Conservation (phyloP, 2,888 invertebrate species). For the Oscheius sp. region DNA sequence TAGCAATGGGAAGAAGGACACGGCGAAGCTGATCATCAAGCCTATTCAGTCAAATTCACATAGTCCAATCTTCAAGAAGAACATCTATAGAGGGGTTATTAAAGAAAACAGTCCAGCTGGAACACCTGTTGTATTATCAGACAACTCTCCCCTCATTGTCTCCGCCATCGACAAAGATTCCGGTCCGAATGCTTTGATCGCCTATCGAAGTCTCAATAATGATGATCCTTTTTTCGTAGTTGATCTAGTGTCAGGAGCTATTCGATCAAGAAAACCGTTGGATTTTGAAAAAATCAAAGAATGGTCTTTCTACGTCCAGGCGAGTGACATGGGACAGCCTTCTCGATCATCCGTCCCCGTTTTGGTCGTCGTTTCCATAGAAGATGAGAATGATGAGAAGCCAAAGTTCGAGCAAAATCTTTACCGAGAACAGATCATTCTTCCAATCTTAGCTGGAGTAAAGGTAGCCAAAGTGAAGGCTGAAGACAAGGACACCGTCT, state of each 20-base stretch:
- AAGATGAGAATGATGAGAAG: conserved; percentile 74
- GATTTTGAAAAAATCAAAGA: conserved; percentile 80
- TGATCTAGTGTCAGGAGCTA: conserved; percentile 85
- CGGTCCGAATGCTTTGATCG: conserved; percentile 83
- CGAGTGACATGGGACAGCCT: conserved; percentile 78
- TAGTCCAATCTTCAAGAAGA: conserved; percentile 75
- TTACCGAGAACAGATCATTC: conserved; percentile 74
- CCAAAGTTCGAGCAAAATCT: conserved; percentile 68
- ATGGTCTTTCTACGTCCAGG: conserved; percentile 52
- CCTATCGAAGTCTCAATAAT: conserved; percentile 85
- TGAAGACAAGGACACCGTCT: conserved; percentile 70
- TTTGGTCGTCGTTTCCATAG: conserved; percentile 80
- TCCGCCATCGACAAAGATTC: conserved; percentile 85
- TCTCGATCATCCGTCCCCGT: conserved; percentile 83
- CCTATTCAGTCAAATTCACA: conserved; percentile 60
- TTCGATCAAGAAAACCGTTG: conserved; percentile 80
- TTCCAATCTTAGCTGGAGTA: conserved; percentile 80
- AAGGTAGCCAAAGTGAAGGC: conserved; percentile 73
- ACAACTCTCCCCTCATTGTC: conserved; percentile 81
- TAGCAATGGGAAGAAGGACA: conserved; percentile 37
- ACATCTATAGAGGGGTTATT: conserved; percentile 82
- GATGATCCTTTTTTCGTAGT: conserved; percentile 83
- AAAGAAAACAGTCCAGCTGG: conserved; percentile 75
- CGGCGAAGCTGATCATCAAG: conserved; percentile 46
- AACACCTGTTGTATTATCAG: conserved; percentile 12